These are phyloP conservation scores for Allygus modestus DNA, from an alignment of 2,888 invertebrate genomes.

Conservation along the genomic window DNA sequence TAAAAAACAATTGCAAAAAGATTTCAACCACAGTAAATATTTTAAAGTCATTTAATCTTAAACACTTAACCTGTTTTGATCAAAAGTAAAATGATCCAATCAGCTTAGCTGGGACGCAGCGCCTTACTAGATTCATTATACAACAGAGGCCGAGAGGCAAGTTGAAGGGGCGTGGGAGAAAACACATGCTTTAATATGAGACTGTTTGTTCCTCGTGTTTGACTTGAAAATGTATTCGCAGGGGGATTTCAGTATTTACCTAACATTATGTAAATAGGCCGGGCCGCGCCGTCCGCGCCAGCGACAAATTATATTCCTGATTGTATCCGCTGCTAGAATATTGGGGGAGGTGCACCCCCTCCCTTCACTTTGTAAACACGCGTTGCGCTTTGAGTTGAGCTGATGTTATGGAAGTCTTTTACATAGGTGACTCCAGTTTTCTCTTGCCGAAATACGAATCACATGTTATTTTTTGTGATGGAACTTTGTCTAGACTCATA, in stretches of 20 bases:
- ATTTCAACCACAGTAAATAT: no score
- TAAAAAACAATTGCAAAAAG: no score
- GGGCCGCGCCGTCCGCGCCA: background rate
- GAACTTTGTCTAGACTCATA: no score
- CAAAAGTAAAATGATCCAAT: no score
- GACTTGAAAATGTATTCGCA: slow-evolving; percentile 38
- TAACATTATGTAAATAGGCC: slow-evolving; percentile 51
- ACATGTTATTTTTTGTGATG: no score
- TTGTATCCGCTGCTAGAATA: slow-evolving; percentile 34
- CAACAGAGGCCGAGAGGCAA: background rate
- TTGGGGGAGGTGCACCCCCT: slow-evolving; percentile 12
- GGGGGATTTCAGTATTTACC: slow-evolving; percentile 52
- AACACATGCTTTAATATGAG: slow-evolving; percentile 34
- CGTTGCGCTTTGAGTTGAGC: background rate
- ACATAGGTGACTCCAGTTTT: no score
- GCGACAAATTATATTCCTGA: slow-evolving; percentile 45
- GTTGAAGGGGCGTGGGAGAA: slow-evolving; percentile 8
- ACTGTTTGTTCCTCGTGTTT: slow-evolving; percentile 15
- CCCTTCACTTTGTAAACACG: background rate
- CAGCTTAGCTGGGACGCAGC: no score
- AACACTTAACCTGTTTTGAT: no score
- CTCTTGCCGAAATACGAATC: no score
- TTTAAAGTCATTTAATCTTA: no score
- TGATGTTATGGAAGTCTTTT: no score
- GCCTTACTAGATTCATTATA: background rate